Evolutionary conservation across 2,113 vertebrate species (phyloP), one percentile per base, ranked within the genome.

Genomic region (Oplegnathus fasciatus): DNA sequence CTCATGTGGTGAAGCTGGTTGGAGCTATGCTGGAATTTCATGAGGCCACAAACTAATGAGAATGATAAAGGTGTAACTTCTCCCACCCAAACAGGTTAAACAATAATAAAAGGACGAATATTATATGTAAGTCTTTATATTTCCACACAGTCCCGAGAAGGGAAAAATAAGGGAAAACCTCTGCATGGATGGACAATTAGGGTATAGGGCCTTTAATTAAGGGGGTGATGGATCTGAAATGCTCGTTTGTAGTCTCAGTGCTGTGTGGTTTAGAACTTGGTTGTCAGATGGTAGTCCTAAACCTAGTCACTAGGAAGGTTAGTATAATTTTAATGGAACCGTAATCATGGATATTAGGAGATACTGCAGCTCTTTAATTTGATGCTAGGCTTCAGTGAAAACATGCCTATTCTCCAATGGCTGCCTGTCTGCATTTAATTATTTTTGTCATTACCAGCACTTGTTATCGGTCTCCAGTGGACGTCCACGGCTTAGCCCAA

Each of bases 381-480:
- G 75, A 80, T 78, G 86, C 73, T 34, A 17, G 85, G 57, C 77
- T 72, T 64, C 42, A 78, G 71, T 78, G 52, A 64, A 85, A 91
- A 86, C 77, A 79, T 83, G 57, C 30, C 46, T 67, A 54, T 89
- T 87, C 75, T 88, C 80, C 40, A 61, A 50, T 42, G 60, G 55
- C 28, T 81, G 60, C 84, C 61, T 68, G 60, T 86, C 61, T 68
- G 67, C 65, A 66, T 82, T 84, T 90, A 90, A 91, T 89, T 89
- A 83, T 89, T 81, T 90, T 73, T 76, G 75, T 83, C 80, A 86
- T 90, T 87, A 81, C 48, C 78, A 81, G 48, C 3, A 0, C 32
- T 90, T 82, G 69, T 91, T 91, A 89, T 85, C 88, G 62, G 78
- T 88, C 83, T 91, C 88, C 70, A 66, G 87, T 91, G 87, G 75